Evolutionary conservation across 2,113 vertebrate genomes (phyloP).

Genomic region (Taurulus bubalis): DNA sequence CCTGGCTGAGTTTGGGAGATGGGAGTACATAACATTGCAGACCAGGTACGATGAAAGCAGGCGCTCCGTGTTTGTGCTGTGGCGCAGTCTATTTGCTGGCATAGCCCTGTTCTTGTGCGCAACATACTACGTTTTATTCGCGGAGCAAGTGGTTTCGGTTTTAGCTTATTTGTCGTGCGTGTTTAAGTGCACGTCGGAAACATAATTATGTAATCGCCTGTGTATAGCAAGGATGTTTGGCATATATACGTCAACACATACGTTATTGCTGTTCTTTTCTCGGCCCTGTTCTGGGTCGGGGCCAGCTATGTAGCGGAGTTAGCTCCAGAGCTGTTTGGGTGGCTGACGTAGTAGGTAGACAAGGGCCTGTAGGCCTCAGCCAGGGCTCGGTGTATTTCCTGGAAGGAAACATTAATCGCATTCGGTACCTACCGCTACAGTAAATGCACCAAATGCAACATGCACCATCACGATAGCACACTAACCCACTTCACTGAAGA

Average conservation of each 20-base stretch:
- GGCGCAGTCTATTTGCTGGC: constrained; percentile 81
- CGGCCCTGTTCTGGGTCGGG: constrained; percentile 59
- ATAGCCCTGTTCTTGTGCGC: constrained; percentile 60
- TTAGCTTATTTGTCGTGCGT: neutral
- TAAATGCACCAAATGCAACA: neutral
- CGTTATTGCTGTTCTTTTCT: neutral
- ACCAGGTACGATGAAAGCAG: constrained; percentile 86
- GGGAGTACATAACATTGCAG: constrained; percentile 94
- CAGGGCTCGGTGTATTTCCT: constrained; percentile 60
- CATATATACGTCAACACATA: neutral
- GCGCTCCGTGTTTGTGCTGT: constrained; percentile 58
- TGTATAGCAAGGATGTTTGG: neutral
- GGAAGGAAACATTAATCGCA: constrained; percentile 7
- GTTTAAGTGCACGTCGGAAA: accelerated
- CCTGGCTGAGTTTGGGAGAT: constrained; percentile 93
- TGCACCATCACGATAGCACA: accelerated
- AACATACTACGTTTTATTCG: constrained; percentile 33
- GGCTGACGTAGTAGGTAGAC: constrained; percentile 50
- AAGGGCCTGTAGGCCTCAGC: constrained; percentile 65
- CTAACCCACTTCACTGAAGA: neutral
- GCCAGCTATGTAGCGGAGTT: constrained; percentile 54
- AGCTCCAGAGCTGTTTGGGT: constrained; percentile 43
- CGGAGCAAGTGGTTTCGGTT: neutral
- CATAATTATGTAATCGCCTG: accelerated
- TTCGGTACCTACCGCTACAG: neutral